Conservation (phyloP, 2,888 invertebrate genomes). For the Tanypteryx hageni region DNA sequence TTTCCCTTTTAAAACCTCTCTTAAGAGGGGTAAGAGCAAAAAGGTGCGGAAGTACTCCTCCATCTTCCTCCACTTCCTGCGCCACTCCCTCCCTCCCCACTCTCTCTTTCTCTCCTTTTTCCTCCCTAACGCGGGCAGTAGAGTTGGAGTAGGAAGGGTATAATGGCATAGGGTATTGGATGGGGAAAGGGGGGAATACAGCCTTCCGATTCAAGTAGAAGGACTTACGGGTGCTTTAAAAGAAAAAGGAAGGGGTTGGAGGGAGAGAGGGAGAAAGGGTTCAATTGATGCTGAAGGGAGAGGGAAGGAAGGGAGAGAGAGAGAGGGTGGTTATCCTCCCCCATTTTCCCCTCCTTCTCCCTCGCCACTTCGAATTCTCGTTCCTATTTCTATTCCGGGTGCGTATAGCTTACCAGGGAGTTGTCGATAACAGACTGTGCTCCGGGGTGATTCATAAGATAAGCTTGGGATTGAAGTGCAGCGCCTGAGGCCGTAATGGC, state of each 20-base stretch:
- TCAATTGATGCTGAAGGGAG: conserved; percentile 44
- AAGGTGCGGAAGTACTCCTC: conserved; percentile 44
- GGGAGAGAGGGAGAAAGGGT: conserved; percentile 37
- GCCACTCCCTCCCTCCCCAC: neutral
- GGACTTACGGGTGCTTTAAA: neutral
- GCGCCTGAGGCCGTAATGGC: neutral
- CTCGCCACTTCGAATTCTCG: neutral
- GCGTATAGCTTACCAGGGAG: conserved; percentile 11
- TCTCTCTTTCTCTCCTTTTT: neutral
- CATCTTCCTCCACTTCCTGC: neutral
- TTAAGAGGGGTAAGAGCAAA: conserved; percentile 3
- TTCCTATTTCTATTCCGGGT: neutral
- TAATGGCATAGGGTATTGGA: neutral
- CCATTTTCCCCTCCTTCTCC: neutral
- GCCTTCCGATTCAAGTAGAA: neutral
- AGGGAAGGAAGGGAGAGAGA: neutral
- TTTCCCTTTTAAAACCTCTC: conserved; percentile 47
- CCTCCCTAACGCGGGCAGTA: neutral
- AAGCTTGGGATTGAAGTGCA: neutral
- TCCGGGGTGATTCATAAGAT: conserved; percentile 49
- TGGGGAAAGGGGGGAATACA: neutral
- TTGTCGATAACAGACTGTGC: conserved; percentile 59
- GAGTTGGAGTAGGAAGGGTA: neutral
- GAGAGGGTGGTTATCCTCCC: conserved; percentile 37
- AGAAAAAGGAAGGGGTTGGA: neutral